Conservation (phyloP, 2,888 invertebrate species). For the Aphodius granarius region DNA sequence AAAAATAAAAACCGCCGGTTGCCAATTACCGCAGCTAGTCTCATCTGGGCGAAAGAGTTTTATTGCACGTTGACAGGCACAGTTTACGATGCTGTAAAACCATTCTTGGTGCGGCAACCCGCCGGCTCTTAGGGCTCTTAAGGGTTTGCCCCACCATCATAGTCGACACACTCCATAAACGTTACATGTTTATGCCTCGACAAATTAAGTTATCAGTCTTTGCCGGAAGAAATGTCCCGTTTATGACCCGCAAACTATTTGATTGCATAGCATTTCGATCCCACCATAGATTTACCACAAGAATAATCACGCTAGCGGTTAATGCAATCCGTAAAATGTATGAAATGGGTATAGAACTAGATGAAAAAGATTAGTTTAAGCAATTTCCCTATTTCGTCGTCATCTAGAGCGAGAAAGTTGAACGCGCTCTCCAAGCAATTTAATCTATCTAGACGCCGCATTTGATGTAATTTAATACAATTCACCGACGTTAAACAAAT, state of each 20-base stretch:
- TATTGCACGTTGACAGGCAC: constrained; percentile 37
- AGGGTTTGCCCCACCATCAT: neutral
- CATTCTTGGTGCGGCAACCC: constrained; percentile 29
- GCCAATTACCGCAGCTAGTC: neutral
- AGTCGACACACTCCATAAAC: neutral
- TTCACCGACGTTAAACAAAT: neutral
- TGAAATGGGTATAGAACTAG: too few relatives aligned
- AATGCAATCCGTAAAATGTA: too few relatives aligned
- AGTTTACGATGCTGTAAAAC: constrained; percentile 37
- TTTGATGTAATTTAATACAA: neutral
- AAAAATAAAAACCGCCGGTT: neutral
- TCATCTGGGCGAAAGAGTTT: constrained; percentile 25
- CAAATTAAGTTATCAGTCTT: neutral
- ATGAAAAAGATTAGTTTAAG: neutral
- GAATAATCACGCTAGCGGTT: neutral
- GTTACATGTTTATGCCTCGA: neutral
- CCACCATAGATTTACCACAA: neutral
- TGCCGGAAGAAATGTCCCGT: neutral
- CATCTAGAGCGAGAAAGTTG: neutral
- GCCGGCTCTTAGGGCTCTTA: neutral
- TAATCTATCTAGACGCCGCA: neutral
- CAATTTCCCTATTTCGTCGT: neutral
- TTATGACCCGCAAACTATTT: neutral
- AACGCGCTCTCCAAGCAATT: neutral
- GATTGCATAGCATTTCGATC: neutral